Evolutionary conservation across 1,140 invertebrate genomes (phyloP).

Genomic region (Drosophila kepulauana): DNA sequence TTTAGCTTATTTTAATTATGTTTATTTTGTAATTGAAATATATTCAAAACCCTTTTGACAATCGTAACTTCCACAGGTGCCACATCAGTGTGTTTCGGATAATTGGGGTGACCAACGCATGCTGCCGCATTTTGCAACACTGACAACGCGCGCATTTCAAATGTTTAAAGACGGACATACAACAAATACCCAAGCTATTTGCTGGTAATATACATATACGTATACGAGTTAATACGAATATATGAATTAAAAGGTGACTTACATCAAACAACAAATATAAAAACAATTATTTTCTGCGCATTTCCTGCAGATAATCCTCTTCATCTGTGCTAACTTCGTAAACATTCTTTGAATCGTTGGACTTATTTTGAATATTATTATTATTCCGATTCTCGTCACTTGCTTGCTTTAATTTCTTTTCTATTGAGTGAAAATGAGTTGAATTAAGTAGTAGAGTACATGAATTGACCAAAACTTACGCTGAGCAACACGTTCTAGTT

Average conservation of each 20-base stretch:
- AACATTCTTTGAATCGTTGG: constrained; percentile 28
- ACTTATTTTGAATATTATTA: neutral
- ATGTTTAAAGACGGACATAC: neutral
- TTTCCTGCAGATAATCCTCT: constrained; percentile 66
- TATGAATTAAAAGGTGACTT: neutral
- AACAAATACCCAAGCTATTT: neutral
- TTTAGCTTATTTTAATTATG: too few relatives aligned
- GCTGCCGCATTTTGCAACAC: too few relatives aligned
- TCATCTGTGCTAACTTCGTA: constrained; percentile 73
- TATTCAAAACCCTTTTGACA: too few relatives aligned
- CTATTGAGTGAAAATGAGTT: constrained; percentile 21
- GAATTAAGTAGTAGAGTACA: neutral
- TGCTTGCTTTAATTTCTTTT: constrained; percentile 32
- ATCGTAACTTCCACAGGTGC: too few relatives aligned
- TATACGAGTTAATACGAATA: neutral
- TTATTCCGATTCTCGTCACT: constrained; percentile 10
- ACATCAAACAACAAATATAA: constrained; percentile 7
- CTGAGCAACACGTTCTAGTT: constrained; percentile 85
- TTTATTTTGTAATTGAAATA: too few relatives aligned
- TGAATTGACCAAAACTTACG: constrained; percentile 34
- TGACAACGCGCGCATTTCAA: neutral
- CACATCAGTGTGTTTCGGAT: too few relatives aligned
- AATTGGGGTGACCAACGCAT: too few relatives aligned
- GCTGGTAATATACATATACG: neutral
- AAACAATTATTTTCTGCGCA: constrained; percentile 19